Evolutionary conservation across 2,797 vertebrate species (phyloP).

Genomic region (Dryobates pubescens): DNA sequence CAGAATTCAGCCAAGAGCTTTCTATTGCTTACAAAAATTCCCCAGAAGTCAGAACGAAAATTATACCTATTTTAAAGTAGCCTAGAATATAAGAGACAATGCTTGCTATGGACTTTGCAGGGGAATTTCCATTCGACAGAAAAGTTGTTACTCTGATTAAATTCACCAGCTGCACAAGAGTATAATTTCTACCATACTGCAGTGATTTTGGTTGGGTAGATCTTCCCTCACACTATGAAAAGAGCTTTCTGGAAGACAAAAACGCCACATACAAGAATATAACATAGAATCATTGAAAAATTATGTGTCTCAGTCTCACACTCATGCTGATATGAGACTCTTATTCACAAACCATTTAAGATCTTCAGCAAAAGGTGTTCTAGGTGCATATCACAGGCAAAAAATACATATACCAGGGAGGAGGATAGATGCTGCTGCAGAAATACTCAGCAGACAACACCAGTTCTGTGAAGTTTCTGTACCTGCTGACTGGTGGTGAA

Average conservation of each 20-base stretch:
- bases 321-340: not conserved
- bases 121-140: not conserved
- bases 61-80: not conserved
- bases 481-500: not conserved
- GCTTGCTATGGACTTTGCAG: not conserved
- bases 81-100: not conserved
- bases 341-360: not conserved
- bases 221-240: not conserved
- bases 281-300: not conserved
- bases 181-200: not conserved
- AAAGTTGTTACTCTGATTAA: not conserved
- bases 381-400: not conserved
- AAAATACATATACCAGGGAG: not conserved
- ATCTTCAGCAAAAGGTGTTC: not conserved
- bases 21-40: constrained; percentile 4
- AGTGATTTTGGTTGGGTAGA: not conserved
- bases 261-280: not conserved
- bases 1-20: constrained; percentile 15
- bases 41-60: constrained; percentile 1
- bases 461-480: not conserved
- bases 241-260: not conserved
- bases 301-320: not conserved
- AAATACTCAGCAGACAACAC: not conserved
- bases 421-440: not conserved
- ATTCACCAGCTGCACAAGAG: not conserved